phyloP scores from a whole-genome alignment of 2,113 vertebrate species.

The Suricata suricatta region DNA sequence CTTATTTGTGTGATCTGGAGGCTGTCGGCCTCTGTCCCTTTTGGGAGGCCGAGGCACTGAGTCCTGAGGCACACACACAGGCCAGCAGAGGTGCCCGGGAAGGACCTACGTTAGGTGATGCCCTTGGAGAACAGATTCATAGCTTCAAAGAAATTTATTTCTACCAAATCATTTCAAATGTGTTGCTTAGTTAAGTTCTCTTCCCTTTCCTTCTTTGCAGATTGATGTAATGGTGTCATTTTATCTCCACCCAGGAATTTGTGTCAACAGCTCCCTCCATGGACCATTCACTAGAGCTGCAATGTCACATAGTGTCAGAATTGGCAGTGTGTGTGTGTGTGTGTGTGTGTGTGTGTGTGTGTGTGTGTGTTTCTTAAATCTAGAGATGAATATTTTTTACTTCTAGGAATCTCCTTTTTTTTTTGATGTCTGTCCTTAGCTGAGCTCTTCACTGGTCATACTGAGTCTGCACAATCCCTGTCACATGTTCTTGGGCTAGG shows the following conservation, averaged over 20 bases:
- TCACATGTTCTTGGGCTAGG: not conserved
- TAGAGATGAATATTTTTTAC: not conserved
- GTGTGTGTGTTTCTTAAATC: not conserved
- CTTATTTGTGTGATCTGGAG: constrained; percentile 12
- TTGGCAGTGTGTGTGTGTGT: not conserved
- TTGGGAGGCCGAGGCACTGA: not conserved
- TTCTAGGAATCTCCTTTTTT: not conserved
- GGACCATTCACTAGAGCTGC: constrained; percentile 64
- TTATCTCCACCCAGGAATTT: constrained; percentile 58
- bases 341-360: not conserved
- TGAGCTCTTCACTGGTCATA: not conserved
- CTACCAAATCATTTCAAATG: constrained; percentile 51
- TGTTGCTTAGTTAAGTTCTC: constrained; percentile 14
- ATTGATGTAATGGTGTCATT: constrained; percentile 19
- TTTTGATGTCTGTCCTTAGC: not conserved
- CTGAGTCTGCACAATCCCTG: rapidly evolving
- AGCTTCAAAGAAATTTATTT: constrained; percentile 45
- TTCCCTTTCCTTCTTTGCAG: constrained; percentile 27
- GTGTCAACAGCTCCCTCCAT: constrained; percentile 67
- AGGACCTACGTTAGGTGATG: not conserved
- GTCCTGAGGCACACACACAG: not conserved
- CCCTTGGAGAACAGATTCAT: constrained; percentile 19
- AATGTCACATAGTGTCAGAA: constrained; percentile 57
- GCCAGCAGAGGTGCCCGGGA: not conserved
- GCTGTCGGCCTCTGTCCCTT: not conserved